These are phyloP conservation scores for Drymonia ruficornis DNA, from an alignment of 2,888 invertebrate species.

Conservation along the genomic window DNA sequence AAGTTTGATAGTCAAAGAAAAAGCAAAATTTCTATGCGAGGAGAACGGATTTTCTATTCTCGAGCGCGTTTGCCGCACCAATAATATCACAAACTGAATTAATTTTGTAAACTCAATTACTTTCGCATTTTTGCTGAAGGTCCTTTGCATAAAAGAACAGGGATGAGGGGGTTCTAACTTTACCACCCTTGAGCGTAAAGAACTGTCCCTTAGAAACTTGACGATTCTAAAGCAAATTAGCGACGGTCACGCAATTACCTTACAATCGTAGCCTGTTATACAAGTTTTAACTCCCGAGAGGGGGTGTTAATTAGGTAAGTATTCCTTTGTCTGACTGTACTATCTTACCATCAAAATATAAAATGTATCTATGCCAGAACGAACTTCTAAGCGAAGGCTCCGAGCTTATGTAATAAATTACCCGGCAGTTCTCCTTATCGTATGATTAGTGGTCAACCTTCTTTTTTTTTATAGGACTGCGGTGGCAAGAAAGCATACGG, in stretches of 20 bases:
- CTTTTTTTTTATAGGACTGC: too few relatives aligned
- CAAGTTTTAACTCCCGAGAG: not conserved
- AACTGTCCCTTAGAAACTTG: not conserved
- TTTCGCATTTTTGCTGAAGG: not conserved
- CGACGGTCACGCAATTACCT: not conserved
- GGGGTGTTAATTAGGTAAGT: not conserved
- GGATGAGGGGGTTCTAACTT: not conserved
- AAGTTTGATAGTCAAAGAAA: too few relatives aligned
- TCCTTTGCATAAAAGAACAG: not conserved
- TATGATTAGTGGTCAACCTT: too few relatives aligned
- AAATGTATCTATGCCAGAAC: too few relatives aligned
- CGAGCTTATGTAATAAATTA: too few relatives aligned
- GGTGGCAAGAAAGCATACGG: too few relatives aligned
- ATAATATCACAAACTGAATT: not conserved
- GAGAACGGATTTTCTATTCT: not conserved
- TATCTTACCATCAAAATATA: too few relatives aligned
- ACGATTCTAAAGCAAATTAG: not conserved
- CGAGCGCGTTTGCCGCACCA: not conserved
- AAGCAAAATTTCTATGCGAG: too few relatives aligned
- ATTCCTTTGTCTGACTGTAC: not conserved
- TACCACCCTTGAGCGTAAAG: not conserved
- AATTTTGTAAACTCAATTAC: not conserved
- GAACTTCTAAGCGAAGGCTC: too few relatives aligned
- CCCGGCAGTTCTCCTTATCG: too few relatives aligned
- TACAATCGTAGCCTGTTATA: not conserved